Evolutionary conservation across 1,140 invertebrate genomes (phyloP), one percentile per base, ranked within the genome.

Genomic region (Zaprionus capensis): DNA sequence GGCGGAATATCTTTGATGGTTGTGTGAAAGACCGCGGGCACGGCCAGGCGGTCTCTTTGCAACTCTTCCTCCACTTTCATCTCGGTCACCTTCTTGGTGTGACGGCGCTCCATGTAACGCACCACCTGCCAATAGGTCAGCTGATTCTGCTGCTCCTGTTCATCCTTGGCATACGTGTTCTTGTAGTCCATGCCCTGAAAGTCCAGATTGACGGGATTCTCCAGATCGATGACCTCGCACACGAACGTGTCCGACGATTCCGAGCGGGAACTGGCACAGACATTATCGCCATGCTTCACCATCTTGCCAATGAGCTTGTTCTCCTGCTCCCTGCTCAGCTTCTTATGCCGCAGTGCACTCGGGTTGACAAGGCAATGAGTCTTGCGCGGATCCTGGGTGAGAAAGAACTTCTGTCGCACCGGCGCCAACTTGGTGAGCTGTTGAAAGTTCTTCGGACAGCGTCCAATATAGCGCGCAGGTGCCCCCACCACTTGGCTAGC

Each of bases 111-210:
- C 80, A 92, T 91, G 41, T 85, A 84, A 11, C 91, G 84, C 6
- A 76, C 53, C 0, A 92, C 74, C 0, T 80, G 78, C 63, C 80
- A 85, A n/a, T 92, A 92, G 20, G 76, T 78, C 31, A 75, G 41
- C 4, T 88, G 67, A 62, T 92, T 91, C 41, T 92, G 87, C 26
- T 81, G 64, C 24, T 92, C 86, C 26, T 91, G 71, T 58, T 92
- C 92, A 36, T 92, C 92, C 44, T 77, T 79, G 41, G 92, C 77
- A 44, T 88, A 92, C 0, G 82, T 91, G 24, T 90, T 82, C 59
- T 82, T 84, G 55, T 92, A 92, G 68, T 92, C 92, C 69, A 91
- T 75, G 44, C 92, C 92, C 38, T 92, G 92, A n/a, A 92, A 92
- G 38, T 92, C 91, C 31, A 92, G 36, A 2, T 72, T 66, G 28